Conservation (phyloP, 2,113 vertebrate genomes). For the Ovibos moschatus region DNA sequence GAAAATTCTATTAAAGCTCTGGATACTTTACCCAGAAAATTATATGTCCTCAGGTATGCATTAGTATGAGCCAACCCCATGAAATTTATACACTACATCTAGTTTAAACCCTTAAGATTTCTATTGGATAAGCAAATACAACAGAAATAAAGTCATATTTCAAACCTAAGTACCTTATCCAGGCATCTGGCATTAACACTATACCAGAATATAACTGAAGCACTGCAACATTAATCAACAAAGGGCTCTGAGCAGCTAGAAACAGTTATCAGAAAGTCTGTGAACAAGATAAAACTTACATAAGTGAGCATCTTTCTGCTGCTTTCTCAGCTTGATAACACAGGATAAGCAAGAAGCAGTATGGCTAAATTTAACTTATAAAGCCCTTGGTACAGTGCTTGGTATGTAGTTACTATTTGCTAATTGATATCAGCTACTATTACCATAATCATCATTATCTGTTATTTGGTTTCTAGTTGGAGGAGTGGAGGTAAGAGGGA, state of each 20-base stretch:
- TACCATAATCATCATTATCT: background rate
- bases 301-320: background rate
- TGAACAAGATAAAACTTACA: background rate
- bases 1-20: background rate
- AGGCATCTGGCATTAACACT: background rate
- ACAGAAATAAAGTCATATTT: background rate
- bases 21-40: background rate
- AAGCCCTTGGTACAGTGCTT: background rate
- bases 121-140: background rate
- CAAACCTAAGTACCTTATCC: background rate
- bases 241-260: background rate
- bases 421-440: background rate
- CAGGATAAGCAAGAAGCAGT: background rate
- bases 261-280: background rate
- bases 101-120: background rate
- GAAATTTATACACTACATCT: background rate
- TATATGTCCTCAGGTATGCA: background rate
- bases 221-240: background rate
- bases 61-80: background rate
- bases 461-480: conserved; percentile 16
- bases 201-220: background rate
- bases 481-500: background rate
- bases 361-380: background rate
- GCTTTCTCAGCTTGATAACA: background rate
- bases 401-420: background rate